Percentiles rank a stretch among this genome's conserved stretches.
Conservation (phyloP, 2,888 invertebrate species). For the Erynnis tages region DNA sequence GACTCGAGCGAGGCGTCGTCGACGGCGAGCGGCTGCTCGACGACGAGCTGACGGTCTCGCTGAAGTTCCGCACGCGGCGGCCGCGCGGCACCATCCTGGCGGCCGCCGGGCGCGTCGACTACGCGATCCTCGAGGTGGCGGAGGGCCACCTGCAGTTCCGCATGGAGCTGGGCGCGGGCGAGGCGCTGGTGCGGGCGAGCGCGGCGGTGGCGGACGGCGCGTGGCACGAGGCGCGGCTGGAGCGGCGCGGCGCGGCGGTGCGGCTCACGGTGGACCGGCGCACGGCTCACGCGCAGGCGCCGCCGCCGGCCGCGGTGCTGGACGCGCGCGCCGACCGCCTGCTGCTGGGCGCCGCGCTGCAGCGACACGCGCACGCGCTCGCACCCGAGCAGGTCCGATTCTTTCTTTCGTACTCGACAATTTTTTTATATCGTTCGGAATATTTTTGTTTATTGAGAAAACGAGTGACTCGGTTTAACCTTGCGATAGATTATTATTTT, state of each 20-base stretch:
- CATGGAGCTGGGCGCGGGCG: constrained; percentile 96
- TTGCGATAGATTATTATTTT: too few species aligned
- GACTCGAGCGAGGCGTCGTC: constrained; percentile 84
- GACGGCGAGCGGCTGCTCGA: constrained; percentile 87
- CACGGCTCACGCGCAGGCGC: constrained; percentile 85
- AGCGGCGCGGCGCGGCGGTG: constrained; percentile 90
- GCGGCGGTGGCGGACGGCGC: constrained; percentile 66
- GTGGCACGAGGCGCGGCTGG: constrained; percentile 90
- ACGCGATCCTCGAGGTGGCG: constrained; percentile 91
- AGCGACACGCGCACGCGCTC: constrained; percentile 87
- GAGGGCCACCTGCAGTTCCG: constrained; percentile 94
- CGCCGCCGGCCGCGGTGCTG: constrained; percentile 89
- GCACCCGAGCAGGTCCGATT: constrained; percentile 70
- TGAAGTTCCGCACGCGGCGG: constrained; percentile 91
- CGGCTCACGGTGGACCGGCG: constrained; percentile 90
- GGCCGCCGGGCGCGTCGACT: constrained; percentile 93
- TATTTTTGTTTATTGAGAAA: too few species aligned
- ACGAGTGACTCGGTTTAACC: too few species aligned
- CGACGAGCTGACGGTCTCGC: constrained; percentile 88
- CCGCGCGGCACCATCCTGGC: constrained; percentile 92
- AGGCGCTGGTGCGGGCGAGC: constrained; percentile 89
- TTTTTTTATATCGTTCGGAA: too few species aligned
- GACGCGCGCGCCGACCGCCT: constrained; percentile 92
- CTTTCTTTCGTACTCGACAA: too few species aligned
- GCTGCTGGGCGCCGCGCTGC: constrained; percentile 92